phyloP scores from a whole-genome alignment of 2,888 invertebrate genomes.

The Chymomyza procnemis region DNA sequence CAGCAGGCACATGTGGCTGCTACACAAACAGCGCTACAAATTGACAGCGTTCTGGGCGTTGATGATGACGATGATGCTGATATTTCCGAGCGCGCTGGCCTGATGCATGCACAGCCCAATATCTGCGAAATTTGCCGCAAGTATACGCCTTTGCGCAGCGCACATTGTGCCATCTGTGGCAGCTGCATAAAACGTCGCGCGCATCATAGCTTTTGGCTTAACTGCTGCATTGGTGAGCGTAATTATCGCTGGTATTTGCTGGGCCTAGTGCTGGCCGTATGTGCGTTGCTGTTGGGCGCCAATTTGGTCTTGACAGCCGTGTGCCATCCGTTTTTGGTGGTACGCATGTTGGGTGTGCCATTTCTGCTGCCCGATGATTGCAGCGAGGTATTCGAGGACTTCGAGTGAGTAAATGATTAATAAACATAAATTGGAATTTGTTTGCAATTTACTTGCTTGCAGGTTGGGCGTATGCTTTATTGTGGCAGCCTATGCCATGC shows the following conservation, averaged over 20 bases:
- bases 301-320: slow-evolving; percentile 92
- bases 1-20: slow-evolving; percentile 59
- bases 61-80: slow-evolving; percentile 48
- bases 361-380: slow-evolving; percentile 91
- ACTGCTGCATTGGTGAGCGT: slow-evolving; percentile 89
- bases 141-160: slow-evolving; percentile 83
- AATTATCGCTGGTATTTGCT: slow-evolving; percentile 88
- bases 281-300: slow-evolving; percentile 85
- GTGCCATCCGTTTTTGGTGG: slow-evolving; percentile 84
- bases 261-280: slow-evolving; percentile 83
- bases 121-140: slow-evolving; percentile 83
- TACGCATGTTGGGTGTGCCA: slow-evolving; percentile 70
- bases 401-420: slow-evolving; percentile 84
- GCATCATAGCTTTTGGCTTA: slow-evolving; percentile 90
- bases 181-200: slow-evolving; percentile 88
- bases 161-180: slow-evolving; percentile 91
- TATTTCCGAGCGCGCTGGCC: slow-evolving; percentile 54
- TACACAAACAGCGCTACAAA: slow-evolving; percentile 64
- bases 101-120: slow-evolving; percentile 67
- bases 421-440: too few relatives aligned
- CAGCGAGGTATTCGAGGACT: slow-evolving; percentile 88
- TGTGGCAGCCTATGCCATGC: slow-evolving; percentile 80
- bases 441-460: slow-evolving; percentile 64
- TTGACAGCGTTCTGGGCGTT: slow-evolving; percentile 56
- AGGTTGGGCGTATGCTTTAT: slow-evolving; percentile 82